phyloP scores from a whole-genome alignment of 1,140 invertebrate species.

The Idris sp. region DNA sequence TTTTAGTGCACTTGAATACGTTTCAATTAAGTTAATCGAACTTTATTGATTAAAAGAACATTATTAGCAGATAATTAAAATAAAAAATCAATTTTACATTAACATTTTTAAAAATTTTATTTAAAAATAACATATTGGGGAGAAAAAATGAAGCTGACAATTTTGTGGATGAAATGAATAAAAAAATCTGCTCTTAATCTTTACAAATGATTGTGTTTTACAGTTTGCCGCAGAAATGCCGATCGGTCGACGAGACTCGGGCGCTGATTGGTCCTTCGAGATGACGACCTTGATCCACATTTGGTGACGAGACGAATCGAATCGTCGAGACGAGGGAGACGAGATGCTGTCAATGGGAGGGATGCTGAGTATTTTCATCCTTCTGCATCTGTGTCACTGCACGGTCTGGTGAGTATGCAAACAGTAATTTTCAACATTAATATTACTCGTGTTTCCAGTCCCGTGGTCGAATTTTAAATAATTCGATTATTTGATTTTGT shows the following conservation, averaged over 20 bases:
- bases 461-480: constrained; percentile 11
- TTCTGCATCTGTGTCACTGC: constrained; percentile 67
- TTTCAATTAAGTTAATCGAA: no score
- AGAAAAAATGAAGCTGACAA: no score
- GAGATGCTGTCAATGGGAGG: constrained; percentile 65
- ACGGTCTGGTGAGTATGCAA: constrained; percentile 68
- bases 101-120: no score
- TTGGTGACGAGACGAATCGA: constrained; percentile 69
- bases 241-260: constrained; percentile 61
- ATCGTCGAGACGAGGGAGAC: constrained; percentile 63
- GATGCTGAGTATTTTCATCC: constrained; percentile 65
- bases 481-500: constrained; percentile 8
- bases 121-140: no score
- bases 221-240: constrained; percentile 65
- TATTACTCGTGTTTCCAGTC: constrained; percentile 23
- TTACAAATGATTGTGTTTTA: constrained; percentile 23
- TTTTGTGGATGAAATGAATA: no score
- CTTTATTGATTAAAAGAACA: no score
- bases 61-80: no score
- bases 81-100: no score
- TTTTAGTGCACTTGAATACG: no score
- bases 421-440: constrained; percentile 41
- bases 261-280: constrained; percentile 65
- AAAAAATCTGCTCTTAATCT: constrained; percentile 8
- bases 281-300: constrained; percentile 71